Conservation (phyloP, 1,140 invertebrate species). For the Caenorhabditis latens region DNA sequence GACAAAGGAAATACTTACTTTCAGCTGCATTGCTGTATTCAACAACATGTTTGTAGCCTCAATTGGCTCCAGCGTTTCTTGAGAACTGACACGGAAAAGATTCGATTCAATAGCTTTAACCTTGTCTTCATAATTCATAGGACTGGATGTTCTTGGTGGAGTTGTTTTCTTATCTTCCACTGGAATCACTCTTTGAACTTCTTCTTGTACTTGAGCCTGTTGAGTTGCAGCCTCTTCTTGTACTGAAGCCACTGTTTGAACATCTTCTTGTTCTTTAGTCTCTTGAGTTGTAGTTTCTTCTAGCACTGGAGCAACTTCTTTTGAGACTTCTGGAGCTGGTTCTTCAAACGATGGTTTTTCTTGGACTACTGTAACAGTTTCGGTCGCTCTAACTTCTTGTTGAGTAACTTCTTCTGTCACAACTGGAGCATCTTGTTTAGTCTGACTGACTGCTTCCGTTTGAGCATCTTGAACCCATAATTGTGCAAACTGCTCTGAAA, state of each 20-base stretch:
- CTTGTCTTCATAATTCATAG: slow-evolving; percentile 55
- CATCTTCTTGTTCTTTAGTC: neutral
- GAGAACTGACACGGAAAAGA: slow-evolving; percentile 29
- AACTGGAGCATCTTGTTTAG: neutral
- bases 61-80: slow-evolving; percentile 28
- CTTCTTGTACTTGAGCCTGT: neutral
- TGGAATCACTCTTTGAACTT: neutral
- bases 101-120: slow-evolving; percentile 40
- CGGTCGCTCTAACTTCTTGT: neutral
- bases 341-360: neutral
- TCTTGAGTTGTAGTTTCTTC: neutral
- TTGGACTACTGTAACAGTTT: neutral
- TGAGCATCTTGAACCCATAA: slow-evolving; percentile 30
- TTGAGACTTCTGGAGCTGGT: neutral
- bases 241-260: too few species aligned
- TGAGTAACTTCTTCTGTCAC: neutral
- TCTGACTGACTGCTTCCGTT: neutral
- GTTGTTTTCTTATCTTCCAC: slow-evolving; percentile 18
- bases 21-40: slow-evolving; percentile 57
- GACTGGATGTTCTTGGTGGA: slow-evolving; percentile 12
- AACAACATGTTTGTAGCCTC: slow-evolving; percentile 56
- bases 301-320: neutral
- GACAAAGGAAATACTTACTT: slow-evolving; percentile 16
- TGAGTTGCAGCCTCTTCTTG: neutral
- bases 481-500: slow-evolving; percentile 25